Conservation (phyloP, 2,113 vertebrate genomes). For the Eolophus roseicapilla region DNA sequence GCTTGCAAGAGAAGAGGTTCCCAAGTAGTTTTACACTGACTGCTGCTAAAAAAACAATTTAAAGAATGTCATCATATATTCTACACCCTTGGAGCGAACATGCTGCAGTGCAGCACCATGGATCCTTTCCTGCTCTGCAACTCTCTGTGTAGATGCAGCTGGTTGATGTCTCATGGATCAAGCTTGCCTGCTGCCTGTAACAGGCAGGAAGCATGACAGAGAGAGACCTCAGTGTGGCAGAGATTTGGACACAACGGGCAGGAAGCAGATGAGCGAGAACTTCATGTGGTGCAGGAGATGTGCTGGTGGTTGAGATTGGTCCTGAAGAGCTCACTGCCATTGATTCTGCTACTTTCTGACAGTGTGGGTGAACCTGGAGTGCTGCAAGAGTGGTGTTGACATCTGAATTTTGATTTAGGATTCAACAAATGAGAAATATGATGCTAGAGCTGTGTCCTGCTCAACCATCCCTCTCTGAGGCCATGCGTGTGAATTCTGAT, state of each 20-base stretch:
- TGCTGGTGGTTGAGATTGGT: neutral
- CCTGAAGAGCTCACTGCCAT: neutral
- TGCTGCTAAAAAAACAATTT: neutral
- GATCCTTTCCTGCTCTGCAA: neutral
- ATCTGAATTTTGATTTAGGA: neutral
- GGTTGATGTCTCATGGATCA: neutral
- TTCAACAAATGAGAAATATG: neutral
- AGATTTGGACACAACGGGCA: neutral
- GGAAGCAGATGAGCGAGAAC: neutral
- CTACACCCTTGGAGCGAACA: neutral
- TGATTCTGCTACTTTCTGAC: neutral
- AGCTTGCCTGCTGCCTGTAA: neutral
- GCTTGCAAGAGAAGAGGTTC: neutral
- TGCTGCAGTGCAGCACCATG: neutral
- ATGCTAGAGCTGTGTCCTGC: neutral
- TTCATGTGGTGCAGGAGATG: neutral
- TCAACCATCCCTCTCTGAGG: neutral
- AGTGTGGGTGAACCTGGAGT: neutral
- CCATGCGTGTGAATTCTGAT: fast-evolving
- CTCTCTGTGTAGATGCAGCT: neutral
- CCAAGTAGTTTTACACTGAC: neutral
- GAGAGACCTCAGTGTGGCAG: neutral
- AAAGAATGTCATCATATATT: neutral
- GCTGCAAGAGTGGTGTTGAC: fast-evolving
- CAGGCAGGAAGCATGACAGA: neutral